Evolutionary conservation across 2,888 invertebrate genomes (phyloP).

Genomic region (Synergus japonicus): DNA sequence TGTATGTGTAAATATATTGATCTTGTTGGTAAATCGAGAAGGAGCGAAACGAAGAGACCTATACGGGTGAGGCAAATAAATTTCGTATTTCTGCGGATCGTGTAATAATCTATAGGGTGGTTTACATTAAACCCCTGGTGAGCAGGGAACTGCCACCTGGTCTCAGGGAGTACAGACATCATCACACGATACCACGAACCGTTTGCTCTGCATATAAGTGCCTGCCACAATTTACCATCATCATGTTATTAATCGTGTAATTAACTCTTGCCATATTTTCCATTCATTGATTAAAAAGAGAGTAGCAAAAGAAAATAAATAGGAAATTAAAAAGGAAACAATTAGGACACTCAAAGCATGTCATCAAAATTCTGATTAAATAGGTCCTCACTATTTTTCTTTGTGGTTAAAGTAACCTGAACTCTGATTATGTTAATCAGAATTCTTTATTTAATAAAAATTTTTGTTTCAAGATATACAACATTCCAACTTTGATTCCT

Average conservation of each 20-base stretch:
- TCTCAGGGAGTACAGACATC: constrained; percentile 53
- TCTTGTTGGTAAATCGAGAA: constrained; percentile 11
- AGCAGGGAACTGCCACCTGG: constrained; percentile 58
- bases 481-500: too few species aligned
- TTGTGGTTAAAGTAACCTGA: too few species aligned
- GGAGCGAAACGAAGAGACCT: constrained; percentile 19
- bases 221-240: constrained; percentile 53
- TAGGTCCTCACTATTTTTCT: too few species aligned
- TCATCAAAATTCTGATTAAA: too few species aligned
- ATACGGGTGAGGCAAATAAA: constrained; percentile 39
- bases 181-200: constrained; percentile 51
- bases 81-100: constrained; percentile 47
- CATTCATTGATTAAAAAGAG: not conserved
- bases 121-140: constrained; percentile 53
- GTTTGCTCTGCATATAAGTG: constrained; percentile 41
- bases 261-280: constrained; percentile 44
- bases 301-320: not conserved
- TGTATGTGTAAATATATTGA: constrained; percentile 13
- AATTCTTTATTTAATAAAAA: too few species aligned
- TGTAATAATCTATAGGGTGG: constrained; percentile 48
- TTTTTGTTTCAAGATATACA: too few species aligned
- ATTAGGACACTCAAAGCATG: not conserved
- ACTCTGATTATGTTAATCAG: too few species aligned
- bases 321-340: not conserved
- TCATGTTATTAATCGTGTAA: constrained; percentile 57